Evolutionary conservation across 53 echinoderm and acorn worm species (phyloP).

Genomic region (Astropecten irregularis): DNA sequence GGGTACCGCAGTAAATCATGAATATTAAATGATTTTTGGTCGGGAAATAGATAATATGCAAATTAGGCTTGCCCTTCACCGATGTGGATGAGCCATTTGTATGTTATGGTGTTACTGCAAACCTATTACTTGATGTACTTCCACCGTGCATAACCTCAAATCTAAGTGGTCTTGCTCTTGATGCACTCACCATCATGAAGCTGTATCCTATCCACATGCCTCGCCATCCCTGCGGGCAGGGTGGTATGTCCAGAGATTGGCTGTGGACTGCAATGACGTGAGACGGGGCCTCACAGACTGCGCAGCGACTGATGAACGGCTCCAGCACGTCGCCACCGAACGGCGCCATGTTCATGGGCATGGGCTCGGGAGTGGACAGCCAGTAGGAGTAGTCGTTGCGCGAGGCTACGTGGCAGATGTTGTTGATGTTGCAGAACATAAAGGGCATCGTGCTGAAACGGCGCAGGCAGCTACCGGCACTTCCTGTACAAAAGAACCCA

Average conservation of each 20-base stretch:
- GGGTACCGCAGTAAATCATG: too few species aligned
- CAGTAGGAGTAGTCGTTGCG: slow-evolving; percentile 99
- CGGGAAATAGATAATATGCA: too few species aligned
- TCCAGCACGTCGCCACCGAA: slow-evolving; percentile 66
- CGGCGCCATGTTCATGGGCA: slow-evolving; percentile 99
- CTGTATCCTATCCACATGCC: slow-evolving; percentile 97
- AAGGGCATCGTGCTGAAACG: slow-evolving; percentile 99
- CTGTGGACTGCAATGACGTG: slow-evolving; percentile 92
- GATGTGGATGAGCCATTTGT: too few species aligned
- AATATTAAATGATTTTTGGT: too few species aligned
- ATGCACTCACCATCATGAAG: slow-evolving; percentile 97
- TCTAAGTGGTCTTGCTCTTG: too few species aligned
- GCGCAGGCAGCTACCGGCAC: slow-evolving; percentile 84
- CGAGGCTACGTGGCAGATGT: slow-evolving; percentile 90
- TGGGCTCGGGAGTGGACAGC: slow-evolving; percentile 90
- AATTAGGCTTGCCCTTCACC: too few species aligned
- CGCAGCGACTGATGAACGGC: slow-evolving; percentile 93
- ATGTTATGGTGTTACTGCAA: too few species aligned
- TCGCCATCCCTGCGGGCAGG: slow-evolving; percentile 81
- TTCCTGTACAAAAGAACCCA: slow-evolving; percentile 57
- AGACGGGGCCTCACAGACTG: slow-evolving; percentile 85
- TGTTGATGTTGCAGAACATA: slow-evolving; percentile 99
- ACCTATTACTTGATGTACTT: too few species aligned
- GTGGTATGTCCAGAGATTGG: slow-evolving; percentile 80
- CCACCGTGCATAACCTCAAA: too few species aligned